These are phyloP conservation scores for Pocillopora verrucosa DNA, from an alignment of 64 coral and sea anemone genomes.

Conservation along the genomic window DNA sequence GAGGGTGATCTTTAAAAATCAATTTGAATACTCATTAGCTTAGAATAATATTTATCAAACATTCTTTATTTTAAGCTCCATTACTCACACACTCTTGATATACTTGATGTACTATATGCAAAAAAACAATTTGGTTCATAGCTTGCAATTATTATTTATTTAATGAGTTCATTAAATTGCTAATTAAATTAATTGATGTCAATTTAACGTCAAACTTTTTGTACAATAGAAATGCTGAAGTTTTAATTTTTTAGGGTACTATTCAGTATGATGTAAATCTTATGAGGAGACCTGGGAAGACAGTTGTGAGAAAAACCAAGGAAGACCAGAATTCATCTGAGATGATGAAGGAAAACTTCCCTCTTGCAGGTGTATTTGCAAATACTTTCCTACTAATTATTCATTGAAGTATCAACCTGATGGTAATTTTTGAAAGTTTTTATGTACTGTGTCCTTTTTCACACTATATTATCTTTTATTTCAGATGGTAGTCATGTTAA, in stretches of 20 bases:
- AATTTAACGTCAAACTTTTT: neutral
- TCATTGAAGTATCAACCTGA: no score
- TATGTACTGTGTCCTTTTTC: neutral
- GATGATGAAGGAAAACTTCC: neutral
- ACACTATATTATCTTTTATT: neutral
- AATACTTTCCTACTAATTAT: neutral
- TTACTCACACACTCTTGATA: no score
- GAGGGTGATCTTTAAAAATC: no score
- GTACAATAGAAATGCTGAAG: neutral
- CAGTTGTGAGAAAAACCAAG: neutral
- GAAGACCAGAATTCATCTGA: neutral
- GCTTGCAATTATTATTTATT: no score
- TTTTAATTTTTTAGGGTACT: neutral
- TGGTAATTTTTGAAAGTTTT: no score
- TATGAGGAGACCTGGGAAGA: conserved; percentile 18
- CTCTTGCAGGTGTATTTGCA: neutral
- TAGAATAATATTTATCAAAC: no score
- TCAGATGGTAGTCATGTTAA: neutral
- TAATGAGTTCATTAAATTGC: no score
- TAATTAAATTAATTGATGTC: no score
- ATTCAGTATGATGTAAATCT: conserved; percentile 5
- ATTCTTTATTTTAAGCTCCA: no score
- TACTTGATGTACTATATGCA: no score
- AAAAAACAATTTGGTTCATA: no score
- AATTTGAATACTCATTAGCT: no score